Percentiles rank a stretch among this genome's conserved stretches.
These are phyloP conservation scores for Apogon talboti DNA, from an alignment of 2,797 vertebrate species.

Conservation along the genomic window DNA sequence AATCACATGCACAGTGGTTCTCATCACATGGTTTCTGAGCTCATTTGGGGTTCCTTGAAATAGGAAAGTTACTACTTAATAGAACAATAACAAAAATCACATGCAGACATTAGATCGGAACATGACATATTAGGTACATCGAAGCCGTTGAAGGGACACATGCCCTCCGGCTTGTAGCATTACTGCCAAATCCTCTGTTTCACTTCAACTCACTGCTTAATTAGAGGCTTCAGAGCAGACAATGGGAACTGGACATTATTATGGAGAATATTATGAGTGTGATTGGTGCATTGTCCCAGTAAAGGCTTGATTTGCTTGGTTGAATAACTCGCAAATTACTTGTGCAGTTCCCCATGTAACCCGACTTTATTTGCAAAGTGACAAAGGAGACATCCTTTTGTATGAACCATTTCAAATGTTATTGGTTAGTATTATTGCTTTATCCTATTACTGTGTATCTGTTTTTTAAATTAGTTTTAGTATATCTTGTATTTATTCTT, in stretches of 20 bases:
- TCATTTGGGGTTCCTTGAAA: not conserved
- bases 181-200: conserved; percentile 27
- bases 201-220: conserved; percentile 52
- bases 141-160: not conserved
- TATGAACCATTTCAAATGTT: too few species aligned
- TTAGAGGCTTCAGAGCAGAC: conserved; percentile 37
- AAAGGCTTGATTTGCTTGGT: not conserved
- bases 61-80: not conserved
- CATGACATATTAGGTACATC: not conserved
- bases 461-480: too few species aligned
- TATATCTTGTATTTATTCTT: too few species aligned
- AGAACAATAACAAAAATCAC: not conserved
- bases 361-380: not conserved
- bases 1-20: too few species aligned
- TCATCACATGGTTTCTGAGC: not conserved
- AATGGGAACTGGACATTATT: conserved; percentile 24
- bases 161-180: not conserved
- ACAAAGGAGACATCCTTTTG: too few species aligned
- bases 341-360: not conserved
- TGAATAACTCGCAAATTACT: not conserved
- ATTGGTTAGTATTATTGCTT: too few species aligned
- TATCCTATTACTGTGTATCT: too few species aligned
- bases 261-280: conserved; percentile 23
- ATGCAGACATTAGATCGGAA: not conserved
- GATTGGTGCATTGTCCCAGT: conserved; percentile 7